A percentile compares a stretch with the other conserved stretches of the same genome.
These are phyloP conservation scores for Cynaeus angustus DNA, from an alignment of 2,888 invertebrate species.

Conservation along the genomic window DNA sequence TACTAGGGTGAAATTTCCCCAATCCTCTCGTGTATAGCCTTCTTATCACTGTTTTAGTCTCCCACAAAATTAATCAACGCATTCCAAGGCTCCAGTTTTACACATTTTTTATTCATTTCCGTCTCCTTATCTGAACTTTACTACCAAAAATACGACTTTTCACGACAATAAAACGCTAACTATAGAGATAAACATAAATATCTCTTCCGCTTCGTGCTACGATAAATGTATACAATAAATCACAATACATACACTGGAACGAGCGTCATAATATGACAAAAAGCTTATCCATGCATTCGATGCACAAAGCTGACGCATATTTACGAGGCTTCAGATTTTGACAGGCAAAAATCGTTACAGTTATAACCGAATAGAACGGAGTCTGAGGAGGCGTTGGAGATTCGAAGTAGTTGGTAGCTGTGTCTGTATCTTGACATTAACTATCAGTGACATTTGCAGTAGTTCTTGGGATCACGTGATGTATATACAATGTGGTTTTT, in stretches of 20 bases:
- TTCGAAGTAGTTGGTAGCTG: no score
- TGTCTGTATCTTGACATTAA: no score
- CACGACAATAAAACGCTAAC: constrained; percentile 2
- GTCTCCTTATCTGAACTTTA: neutral
- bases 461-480: no score
- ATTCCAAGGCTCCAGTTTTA: no score
- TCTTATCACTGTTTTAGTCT: no score
- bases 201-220: neutral
- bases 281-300: constrained; percentile 19
- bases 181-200: constrained; percentile 11
- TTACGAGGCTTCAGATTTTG: neutral
- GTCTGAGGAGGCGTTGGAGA: no score
- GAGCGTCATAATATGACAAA: constrained; percentile 17
- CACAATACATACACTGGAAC: constrained; percentile 4
- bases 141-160: constrained; percentile 2
- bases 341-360: neutral
- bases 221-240: constrained; percentile 19
- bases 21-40: no score
- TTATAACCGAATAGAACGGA: no score
- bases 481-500: no score
- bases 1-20: no score
- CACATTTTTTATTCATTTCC: neutral
- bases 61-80: no score
- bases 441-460: no score
- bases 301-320: constrained; percentile 46